Conservation (phyloP, 2,113 vertebrate genomes). For the Lophotis ruficrista region DNA sequence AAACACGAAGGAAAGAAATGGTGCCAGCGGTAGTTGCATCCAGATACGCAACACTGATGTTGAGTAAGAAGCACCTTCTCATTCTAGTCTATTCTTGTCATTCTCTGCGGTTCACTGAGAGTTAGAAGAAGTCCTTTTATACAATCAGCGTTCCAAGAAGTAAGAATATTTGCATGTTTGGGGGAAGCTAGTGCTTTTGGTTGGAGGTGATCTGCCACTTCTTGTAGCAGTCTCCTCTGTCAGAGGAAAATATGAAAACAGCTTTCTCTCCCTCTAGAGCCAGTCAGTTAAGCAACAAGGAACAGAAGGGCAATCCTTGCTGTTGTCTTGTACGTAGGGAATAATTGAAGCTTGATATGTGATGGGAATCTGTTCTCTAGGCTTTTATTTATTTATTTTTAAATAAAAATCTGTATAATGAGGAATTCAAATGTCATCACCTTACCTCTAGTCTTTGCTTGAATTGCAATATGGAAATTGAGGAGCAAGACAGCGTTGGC, state of each 20-base stretch:
- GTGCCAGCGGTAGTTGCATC: background rate
- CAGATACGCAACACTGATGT: background rate
- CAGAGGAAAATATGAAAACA: background rate
- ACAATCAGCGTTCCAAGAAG: background rate
- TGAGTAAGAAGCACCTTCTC: rapidly evolving
- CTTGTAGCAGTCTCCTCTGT: background rate
- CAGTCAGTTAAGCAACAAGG: background rate
- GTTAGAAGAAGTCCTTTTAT: background rate
- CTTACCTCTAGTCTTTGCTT: background rate
- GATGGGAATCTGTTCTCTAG: background rate
- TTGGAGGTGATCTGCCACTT: background rate
- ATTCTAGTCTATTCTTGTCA: no score
- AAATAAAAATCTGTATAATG: background rate
- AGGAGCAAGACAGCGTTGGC: background rate
- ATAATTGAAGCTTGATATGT: background rate
- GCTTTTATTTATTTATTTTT: background rate
- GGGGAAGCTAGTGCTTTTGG: background rate
- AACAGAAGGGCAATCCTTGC: background rate
- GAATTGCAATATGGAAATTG: background rate
- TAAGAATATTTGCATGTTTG: background rate
- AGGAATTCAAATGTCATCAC: background rate
- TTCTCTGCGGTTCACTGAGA: background rate
- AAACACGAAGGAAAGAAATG: background rate
- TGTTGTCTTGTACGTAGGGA: background rate
- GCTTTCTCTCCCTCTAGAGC: background rate